These are phyloP conservation scores for Labroides dimidiatus DNA, from an alignment of 2,797 vertebrate genomes.

Conservation along the genomic window DNA sequence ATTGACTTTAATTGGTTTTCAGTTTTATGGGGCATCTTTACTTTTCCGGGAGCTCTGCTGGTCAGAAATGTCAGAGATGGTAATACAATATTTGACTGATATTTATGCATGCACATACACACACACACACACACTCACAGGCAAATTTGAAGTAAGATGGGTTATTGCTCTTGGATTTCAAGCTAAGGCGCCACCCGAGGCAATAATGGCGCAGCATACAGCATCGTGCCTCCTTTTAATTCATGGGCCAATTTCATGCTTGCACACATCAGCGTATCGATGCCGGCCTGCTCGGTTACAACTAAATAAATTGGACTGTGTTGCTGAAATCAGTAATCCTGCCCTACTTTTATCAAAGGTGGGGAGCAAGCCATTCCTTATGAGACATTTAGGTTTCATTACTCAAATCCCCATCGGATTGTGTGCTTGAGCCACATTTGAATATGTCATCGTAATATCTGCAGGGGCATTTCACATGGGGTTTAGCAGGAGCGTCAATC, in stretches of 20 bases:
- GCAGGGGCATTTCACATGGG: conserved; percentile 20
- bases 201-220: conserved; percentile 20
- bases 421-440: conserved; percentile 16
- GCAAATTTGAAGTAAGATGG: conserved; percentile 37
- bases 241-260: conserved; percentile 71
- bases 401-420: conserved; percentile 33
- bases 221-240: conserved; percentile 59
- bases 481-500: conserved; percentile 20
- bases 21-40: conserved; percentile 63
- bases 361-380: conserved; percentile 15
- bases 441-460: conserved; percentile 41
- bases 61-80: conserved; percentile 62
- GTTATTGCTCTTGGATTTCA: conserved; percentile 52
- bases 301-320: conserved; percentile 56
- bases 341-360: conserved; percentile 51
- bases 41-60: conserved; percentile 61
- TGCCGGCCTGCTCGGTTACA: conserved; percentile 31
- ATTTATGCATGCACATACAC: conserved; percentile 42
- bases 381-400: conserved; percentile 46
- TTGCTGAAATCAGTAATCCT: conserved; percentile 43
- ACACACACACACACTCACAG: neutral
- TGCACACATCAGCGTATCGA: conserved; percentile 47
- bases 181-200: conserved; percentile 60
- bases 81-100: conserved; percentile 67
- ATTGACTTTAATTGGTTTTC: conserved; percentile 72